These are phyloP conservation scores for Oligia strigilis DNA, from an alignment of 2,888 invertebrate species.

Conservation along the genomic window DNA sequence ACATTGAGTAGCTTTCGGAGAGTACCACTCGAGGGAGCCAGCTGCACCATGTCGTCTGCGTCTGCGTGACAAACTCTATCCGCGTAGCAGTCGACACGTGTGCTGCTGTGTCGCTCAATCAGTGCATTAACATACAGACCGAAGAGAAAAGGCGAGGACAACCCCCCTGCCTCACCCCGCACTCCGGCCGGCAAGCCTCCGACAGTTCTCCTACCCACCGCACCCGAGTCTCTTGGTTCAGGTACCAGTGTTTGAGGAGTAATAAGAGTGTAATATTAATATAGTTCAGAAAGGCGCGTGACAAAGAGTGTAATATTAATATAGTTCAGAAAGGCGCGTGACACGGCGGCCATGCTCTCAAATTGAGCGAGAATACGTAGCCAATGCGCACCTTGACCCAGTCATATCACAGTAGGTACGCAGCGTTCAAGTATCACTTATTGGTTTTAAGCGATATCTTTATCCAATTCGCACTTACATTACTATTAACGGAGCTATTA, in stretches of 20 bases:
- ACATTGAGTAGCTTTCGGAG: not conserved
- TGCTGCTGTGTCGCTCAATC: not conserved
- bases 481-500: not conserved
- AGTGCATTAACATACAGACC: not conserved
- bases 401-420: conserved; percentile 19
- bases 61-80: not conserved
- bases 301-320: not conserved
- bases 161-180: too few relatives aligned
- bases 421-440: conserved; percentile 8
- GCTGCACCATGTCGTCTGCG: not conserved
- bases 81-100: not conserved
- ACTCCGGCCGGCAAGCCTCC: too few relatives aligned
- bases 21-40: not conserved
- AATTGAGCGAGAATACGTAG: conserved; percentile 54
- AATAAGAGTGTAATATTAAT: not conserved
- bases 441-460: conserved; percentile 13
- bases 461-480: not conserved
- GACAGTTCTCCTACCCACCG: not conserved
- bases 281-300: conserved; percentile 25
- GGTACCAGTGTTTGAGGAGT: not conserved
- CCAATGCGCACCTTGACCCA: conserved; percentile 60
- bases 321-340: conserved; percentile 25
- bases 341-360: conserved; percentile 59
- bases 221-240: not conserved
- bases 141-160: not conserved